Evolutionary conservation across 2,888 invertebrate genomes (phyloP).

Genomic region (Drosophila infuscata): DNA sequence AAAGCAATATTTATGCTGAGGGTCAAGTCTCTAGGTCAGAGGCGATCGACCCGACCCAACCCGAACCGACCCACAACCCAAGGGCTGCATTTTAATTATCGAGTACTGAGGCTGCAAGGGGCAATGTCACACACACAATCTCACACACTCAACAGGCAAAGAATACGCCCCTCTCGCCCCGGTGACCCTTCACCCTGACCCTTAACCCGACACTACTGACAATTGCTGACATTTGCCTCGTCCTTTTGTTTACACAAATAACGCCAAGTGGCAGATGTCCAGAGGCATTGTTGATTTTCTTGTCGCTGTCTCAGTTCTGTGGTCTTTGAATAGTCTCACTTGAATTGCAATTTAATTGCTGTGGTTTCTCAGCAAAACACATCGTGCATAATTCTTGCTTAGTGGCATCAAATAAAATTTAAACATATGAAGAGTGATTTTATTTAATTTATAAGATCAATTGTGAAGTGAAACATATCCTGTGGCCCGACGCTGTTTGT

Average conservation of each 20-base stretch:
- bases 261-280: conserved; percentile 60
- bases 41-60: conserved; percentile 19
- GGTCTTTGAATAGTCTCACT: conserved; percentile 43
- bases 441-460: neutral
- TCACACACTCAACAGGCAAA: conserved; percentile 36
- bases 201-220: conserved; percentile 15
- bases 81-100: conserved; percentile 55
- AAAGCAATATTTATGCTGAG: conserved; percentile 41
- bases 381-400: neutral
- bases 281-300: conserved; percentile 30
- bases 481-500: neutral
- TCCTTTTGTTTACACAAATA: conserved; percentile 61
- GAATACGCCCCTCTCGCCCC: neutral
- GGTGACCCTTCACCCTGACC: neutral
- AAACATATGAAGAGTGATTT: neutral
- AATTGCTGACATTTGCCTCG: conserved; percentile 57
- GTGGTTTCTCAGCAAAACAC: conserved; percentile 8
- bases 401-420: neutral
- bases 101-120: conserved; percentile 29
- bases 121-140: conserved; percentile 41
- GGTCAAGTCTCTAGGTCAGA: conserved; percentile 49
- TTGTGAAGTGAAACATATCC: neutral
- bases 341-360: conserved; percentile 53
- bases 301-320: conserved; percentile 43
- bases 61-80: conserved; percentile 17